phyloP scores from a whole-genome alignment of 2,797 vertebrate species.

The Lacerta viridis region DNA sequence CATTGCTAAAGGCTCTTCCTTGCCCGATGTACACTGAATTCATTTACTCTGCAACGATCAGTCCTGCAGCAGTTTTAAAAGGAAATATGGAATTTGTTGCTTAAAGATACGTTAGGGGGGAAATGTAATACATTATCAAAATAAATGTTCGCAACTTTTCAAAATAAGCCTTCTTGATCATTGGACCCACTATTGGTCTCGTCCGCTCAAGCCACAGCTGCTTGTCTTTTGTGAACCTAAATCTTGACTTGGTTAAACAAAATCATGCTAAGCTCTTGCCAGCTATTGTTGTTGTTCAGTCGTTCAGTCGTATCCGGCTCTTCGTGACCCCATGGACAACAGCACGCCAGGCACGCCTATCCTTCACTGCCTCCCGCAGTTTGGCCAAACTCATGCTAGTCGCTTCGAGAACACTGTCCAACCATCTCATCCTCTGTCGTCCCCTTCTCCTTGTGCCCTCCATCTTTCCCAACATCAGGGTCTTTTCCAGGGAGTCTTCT shows the following conservation, averaged over 20 bases:
- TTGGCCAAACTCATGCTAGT: too few relatives aligned
- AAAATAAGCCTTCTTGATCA: neutral
- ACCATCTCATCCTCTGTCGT: too few relatives aligned
- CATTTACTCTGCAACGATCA: neutral
- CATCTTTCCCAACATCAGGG: too few relatives aligned
- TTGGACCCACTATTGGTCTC: too few relatives aligned
- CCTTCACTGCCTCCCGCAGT: too few relatives aligned
- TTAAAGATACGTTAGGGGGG: neutral
- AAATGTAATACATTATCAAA: neutral
- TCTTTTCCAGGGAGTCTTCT: too few relatives aligned
- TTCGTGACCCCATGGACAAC: too few relatives aligned
- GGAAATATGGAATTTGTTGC: neutral
- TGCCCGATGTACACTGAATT: neutral
- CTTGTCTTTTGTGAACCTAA: conserved; percentile 10
- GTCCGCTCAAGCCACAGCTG: too few relatives aligned
- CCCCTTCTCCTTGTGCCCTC: too few relatives aligned
- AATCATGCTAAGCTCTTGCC: conserved; percentile 1
- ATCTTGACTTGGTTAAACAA: neutral
- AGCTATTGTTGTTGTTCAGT: neutral
- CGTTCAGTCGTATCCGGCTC: too few relatives aligned
- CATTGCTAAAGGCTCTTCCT: neutral
- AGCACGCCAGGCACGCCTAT: too few relatives aligned
- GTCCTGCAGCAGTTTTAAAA: neutral
- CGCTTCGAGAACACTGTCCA: too few relatives aligned
- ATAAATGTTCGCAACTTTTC: neutral